Evolutionary conservation across 2,797 vertebrate species (phyloP), one percentile per base, ranked within the genome.

Genomic region (Rhodeus uyekii): DNA sequence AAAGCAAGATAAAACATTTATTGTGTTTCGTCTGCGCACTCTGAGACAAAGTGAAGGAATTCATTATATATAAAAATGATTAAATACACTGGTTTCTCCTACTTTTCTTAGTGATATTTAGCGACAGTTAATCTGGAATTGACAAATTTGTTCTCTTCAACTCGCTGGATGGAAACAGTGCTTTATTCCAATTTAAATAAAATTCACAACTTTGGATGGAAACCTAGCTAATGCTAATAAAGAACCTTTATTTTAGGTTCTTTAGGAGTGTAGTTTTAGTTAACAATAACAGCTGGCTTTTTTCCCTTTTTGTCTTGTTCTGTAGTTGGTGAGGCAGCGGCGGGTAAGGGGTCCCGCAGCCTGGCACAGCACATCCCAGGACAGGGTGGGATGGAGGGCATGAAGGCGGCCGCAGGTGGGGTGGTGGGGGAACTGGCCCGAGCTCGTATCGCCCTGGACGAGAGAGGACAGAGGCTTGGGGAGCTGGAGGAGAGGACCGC

Each of bases 301-400:
- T 53, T 36, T 19, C 29, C 2, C 14, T 83, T 5, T 44, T 39
- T 10, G 10, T 65, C 13, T 58, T 24, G 29, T 1, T 78, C 3
- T 80, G 10, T 84, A 99, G 98, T 99, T 85, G 98, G 98, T 0
- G 98, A 99, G 88, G 98, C 98, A 42, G 91, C 97, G 0, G 97
- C 98, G 10, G 98, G 98, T 69, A 99, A 97, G 89, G 97, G 95
- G 2, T 99, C 98, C 5, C 95, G 96, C 48, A 97, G 97, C 82
- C 94, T 99, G 0, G 98, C 98, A 0, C 97, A 99, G 89, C 98
- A 99, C 91, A 99, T 99, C 87, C 98, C 98, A 0, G 98, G 98
- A 1, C 96, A 97, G 0, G 95, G 92, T 0, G 94, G 96, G 0
- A 86, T 99, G 39, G 98, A 99, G 87, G 96, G 96, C 0, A 93